Percentiles rank a stretch among this genome's conserved stretches.
phyloP scores from a whole-genome alignment of 2,888 invertebrate species.

The Suillia variegata region DNA sequence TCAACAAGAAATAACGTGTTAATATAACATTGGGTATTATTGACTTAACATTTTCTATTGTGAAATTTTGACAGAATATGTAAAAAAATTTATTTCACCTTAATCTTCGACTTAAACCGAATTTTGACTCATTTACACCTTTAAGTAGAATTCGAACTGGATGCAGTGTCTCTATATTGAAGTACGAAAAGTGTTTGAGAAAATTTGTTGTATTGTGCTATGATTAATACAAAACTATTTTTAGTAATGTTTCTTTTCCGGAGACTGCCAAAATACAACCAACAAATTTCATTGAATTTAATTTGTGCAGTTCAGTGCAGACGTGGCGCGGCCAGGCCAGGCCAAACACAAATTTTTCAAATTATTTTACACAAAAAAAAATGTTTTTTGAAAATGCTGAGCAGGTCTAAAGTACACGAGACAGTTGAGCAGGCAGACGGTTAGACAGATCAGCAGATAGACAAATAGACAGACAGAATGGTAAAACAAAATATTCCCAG shows the following conservation, averaged over 20 bases:
- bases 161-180: no score
- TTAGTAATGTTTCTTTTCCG: not conserved
- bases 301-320: not conserved
- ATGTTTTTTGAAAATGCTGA: not conserved
- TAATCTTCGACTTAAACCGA: no score
- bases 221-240: not conserved
- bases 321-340: not conserved
- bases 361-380: not conserved
- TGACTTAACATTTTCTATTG: no score
- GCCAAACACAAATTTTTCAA: not conserved
- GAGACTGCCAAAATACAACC: not conserved
- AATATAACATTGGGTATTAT: no score
- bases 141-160: no score
- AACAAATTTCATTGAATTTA: not conserved
- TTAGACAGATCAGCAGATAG: not conserved
- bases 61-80: no score
- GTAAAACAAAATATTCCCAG: not conserved
- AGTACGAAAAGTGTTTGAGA: no score
- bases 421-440: not conserved
- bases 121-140: no score
- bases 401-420: not conserved
- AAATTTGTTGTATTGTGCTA: no score
- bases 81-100: no score
- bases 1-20: no score
- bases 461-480: no score